Evolutionary conservation across 1,140 invertebrate species (phyloP), one percentile per base, ranked within the genome.

Genomic region (Coptotermes formosanus): DNA sequence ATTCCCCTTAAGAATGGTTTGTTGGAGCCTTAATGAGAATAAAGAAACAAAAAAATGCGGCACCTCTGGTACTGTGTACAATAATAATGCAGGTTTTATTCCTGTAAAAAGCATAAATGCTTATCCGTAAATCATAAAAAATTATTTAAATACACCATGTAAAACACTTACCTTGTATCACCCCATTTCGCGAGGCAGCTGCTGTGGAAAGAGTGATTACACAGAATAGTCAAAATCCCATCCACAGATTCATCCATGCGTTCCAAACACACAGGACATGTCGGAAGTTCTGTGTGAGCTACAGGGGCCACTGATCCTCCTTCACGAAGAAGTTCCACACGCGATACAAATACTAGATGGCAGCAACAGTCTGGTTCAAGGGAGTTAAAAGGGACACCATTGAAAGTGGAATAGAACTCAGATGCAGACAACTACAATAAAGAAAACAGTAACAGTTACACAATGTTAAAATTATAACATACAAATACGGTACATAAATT

Each of bases 161-260:
- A 23, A 85, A 85, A 82, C 64, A 85, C 75, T 88, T 88, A 93
- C 89, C 91, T 98, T 38, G 96, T 97, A 91, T 99, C 98, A n/a
- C 96, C 95, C 98, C 99, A 99, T 91, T 99, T 96, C 85, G 96
- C 94, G 52, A 99, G 92, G 91, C 99, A 99, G 88, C 95, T 95
- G 30, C 96, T 95, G 92, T 99, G 99, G 91, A 99, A 99, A 0
- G 98, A 96, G 92, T 99, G 99, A 92, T 99, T 99, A 90, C 99
- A 99, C 55, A 99, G 93, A 89, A 99, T 99, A 11, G 98, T 99
- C 85, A 99, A 92, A 88, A 99, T 96, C 7, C 98, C 98, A 91
- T 99, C 98, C 1, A 99, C 97, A 87, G 97, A 98, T 91, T 99
- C 98, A 91, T 99, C 98, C 98, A 98, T 99, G 88, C 98, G 94